These are phyloP conservation scores for Molanna angustata DNA, from an alignment of 2,888 invertebrate species.

Conservation along the genomic window DNA sequence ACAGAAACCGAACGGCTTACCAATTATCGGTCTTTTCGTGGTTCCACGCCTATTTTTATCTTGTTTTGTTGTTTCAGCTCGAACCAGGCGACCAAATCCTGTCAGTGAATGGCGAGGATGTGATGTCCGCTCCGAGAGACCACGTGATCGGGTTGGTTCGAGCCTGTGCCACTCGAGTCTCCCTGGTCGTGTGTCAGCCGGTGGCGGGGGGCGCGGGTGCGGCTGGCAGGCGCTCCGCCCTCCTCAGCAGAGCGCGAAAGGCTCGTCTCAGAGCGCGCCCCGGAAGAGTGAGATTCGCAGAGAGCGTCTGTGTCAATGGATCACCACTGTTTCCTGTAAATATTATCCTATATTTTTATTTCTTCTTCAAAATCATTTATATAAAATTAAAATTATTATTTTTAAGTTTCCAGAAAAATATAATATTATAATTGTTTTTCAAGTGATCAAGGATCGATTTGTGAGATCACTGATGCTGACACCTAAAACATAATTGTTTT, in stretches of 20 bases:
- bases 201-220: constrained; percentile 51
- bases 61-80: constrained; percentile 49
- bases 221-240: constrained; percentile 70
- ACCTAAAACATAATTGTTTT: too few species aligned
- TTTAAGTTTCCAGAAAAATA: too few species aligned
- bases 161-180: constrained; percentile 73
- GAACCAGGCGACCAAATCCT: constrained; percentile 90
- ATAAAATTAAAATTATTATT: too few species aligned
- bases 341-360: too few species aligned
- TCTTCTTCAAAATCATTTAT: too few species aligned
- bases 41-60: too few species aligned
- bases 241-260: constrained; percentile 84
- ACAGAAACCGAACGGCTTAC: too few species aligned
- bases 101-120: constrained; percentile 88
- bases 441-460: too few species aligned
- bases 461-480: too few species aligned
- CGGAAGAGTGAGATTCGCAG: constrained; percentile 83
- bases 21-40: too few species aligned
- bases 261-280: constrained; percentile 79
- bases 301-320: constrained; percentile 83
- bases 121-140: constrained; percentile 79
- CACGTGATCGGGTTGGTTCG: constrained; percentile 86
- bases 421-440: too few species aligned
- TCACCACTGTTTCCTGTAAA: constrained; percentile 76
- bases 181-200: constrained; percentile 81